Evolutionary conservation across 1,140 invertebrate genomes (phyloP).

Genomic region (Limonius californicus): DNA sequence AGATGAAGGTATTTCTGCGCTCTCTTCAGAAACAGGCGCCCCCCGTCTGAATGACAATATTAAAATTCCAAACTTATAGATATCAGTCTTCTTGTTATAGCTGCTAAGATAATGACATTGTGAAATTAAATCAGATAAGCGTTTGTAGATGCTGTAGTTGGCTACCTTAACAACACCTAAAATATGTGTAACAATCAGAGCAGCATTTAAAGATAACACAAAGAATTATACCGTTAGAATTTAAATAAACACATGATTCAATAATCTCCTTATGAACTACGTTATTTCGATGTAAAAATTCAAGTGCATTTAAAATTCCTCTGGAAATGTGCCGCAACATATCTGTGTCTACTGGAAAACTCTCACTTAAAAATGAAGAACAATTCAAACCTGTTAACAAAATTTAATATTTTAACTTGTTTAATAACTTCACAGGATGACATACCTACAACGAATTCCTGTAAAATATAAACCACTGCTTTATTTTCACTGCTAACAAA

Average conservation of each 20-base stretch:
- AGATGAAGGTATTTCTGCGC: slow-evolving; percentile 51
- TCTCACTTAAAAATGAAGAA: slow-evolving; percentile 52
- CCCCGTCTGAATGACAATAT: slow-evolving; percentile 57
- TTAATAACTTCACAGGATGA: too few species aligned
- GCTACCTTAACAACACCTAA: slow-evolving; percentile 55
- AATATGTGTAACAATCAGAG: background rate
- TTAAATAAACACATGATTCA: slow-evolving; percentile 58
- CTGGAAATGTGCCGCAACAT: slow-evolving; percentile 59
- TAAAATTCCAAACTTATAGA: slow-evolving; percentile 64
- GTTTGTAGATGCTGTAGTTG: slow-evolving; percentile 70
- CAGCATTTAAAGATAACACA: too few species aligned
- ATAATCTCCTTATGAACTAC: slow-evolving; percentile 73
- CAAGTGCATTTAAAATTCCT: slow-evolving; percentile 63
- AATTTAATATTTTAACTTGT: slow-evolving; percentile 12
- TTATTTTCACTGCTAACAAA: slow-evolving; percentile 56
- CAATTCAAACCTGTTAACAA: slow-evolving; percentile 46
- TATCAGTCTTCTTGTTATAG: slow-evolving; percentile 68
- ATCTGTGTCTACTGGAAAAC: slow-evolving; percentile 56
- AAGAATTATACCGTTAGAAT: slow-evolving; percentile 2
- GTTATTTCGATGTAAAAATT: slow-evolving; percentile 72
- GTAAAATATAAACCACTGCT: slow-evolving; percentile 56
- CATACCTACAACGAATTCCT: slow-evolving; percentile 63
- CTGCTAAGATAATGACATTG: slow-evolving; percentile 48
- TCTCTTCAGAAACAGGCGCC: slow-evolving; percentile 47
- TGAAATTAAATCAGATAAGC: slow-evolving; percentile 53